Base-by-base conservation (phyloP, 2,888 invertebrate genomes). In the Marasmarcha lunaedactyla region DNA sequence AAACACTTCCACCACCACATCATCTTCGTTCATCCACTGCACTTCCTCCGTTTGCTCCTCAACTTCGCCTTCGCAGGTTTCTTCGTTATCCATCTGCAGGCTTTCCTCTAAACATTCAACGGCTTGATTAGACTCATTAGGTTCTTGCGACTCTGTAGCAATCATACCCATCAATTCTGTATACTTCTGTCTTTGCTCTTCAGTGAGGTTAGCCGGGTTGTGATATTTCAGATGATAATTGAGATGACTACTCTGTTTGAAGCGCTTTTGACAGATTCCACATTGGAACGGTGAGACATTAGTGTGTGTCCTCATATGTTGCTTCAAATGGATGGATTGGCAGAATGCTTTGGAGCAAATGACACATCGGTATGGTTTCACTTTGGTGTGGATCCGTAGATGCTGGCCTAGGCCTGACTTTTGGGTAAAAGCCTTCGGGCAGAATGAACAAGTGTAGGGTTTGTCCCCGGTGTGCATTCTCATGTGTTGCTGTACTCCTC, bases 161-260 rank as follows among this genome's bases (percentile, higher is more conserved):
- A 30, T 30, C 30, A 30, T 9, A 3, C 34, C 57, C 1, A 71
- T 46, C 1, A 72, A 38, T n/a, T 63, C 52, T 0, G 54, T 47
- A 33, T 70, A 76, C 39, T 65, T 69, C 0, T 41, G 39, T 35
- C 54, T 52, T 41, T 79, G 72, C 2, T 70, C 64, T 0, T 65
- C 66, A 0, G 62, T 65, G 66, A 74, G 56, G 1, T 55, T 54
- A 0, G 58, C 52, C 0, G 67, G 63, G 20, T 65, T 65, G 39
- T 84, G 84, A 15, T 71, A 69, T 36, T 69, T 68, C 0, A 84
- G 45, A 38, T 84, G 84, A 13, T 77, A 81, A 42, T 78, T 83
- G 0, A 83, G 42, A 38, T 84, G 83, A 27, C 71, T 73, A 49
- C 71, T 69, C 39, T 84, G 84, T 30, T 77, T 78, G 48, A 76